Percentiles rank a stretch among this genome's conserved stretches.
Evolutionary conservation across 2,797 vertebrate genomes (phyloP).

Genomic region (Pipistrellus pipistrellus): DNA sequence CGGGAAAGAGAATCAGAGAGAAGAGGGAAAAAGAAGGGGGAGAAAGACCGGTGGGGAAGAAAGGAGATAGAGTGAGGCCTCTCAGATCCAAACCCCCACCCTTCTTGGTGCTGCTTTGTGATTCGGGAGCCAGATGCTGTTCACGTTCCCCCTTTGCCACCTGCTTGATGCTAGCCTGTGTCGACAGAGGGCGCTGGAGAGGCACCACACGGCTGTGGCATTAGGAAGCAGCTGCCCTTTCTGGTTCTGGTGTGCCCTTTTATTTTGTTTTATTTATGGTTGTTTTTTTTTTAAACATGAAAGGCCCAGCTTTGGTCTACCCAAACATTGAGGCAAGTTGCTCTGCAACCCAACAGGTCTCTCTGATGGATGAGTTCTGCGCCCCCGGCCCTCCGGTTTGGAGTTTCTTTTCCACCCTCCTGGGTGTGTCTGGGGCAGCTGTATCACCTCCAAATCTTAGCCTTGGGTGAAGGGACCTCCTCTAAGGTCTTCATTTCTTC

Average conservation of each 20-base stretch:
- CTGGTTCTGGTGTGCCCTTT: not conserved
- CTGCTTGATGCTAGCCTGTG: not conserved
- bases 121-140: not conserved
- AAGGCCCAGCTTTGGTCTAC: not conserved
- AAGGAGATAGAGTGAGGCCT: not conserved
- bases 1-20: not conserved
- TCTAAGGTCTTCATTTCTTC: constrained; percentile 38
- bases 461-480: not conserved
- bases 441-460: not conserved
- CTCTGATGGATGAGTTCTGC: not conserved
- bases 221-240: not conserved
- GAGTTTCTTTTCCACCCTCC: not conserved
- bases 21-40: not conserved
- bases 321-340: not conserved
- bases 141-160: not conserved
- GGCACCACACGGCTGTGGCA: not conserved
- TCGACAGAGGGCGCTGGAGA: constrained; percentile 49
- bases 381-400: not conserved
- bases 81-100: not conserved
- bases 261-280: not conserved
- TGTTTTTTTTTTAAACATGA: too few relatives aligned
- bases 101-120: not conserved
- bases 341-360: not conserved
- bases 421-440: not conserved
- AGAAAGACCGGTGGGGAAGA: not conserved